Percentiles rank a stretch among this genome's conserved stretches.
These are phyloP conservation scores for Tachuris rubrigastra DNA, from an alignment of 2,113 vertebrate species.

Conservation along the genomic window DNA sequence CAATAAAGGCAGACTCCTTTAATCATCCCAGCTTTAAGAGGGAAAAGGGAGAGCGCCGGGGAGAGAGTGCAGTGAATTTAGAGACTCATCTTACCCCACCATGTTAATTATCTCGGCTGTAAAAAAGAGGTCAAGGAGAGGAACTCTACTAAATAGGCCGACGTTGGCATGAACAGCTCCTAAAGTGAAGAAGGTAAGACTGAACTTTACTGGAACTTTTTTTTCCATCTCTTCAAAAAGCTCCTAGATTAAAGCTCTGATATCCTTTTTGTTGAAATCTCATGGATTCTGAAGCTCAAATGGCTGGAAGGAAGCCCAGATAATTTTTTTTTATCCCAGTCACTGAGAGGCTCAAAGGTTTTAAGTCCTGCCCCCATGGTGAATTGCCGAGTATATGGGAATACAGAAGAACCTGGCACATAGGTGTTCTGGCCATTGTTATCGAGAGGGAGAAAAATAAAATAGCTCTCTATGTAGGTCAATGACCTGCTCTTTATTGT, in stretches of 20 bases:
- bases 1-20: conserved; percentile 42
- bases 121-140: conserved; percentile 68
- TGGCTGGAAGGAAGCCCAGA: conserved; percentile 77
- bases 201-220: conserved; percentile 78
- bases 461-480: conserved; percentile 79
- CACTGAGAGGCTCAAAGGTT: conserved; percentile 79
- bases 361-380: conserved; percentile 75
- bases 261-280: conserved; percentile 74
- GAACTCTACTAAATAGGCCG: conserved; percentile 73
- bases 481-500: conserved; percentile 75
- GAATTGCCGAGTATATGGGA: conserved; percentile 72
- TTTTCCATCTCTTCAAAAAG: conserved; percentile 77
- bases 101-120: conserved; percentile 71
- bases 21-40: conserved; percentile 38
- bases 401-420: conserved; percentile 66
- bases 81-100: conserved; percentile 71
- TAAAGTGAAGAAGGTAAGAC: conserved; percentile 66
- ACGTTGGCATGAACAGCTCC: conserved; percentile 65
- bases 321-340: conserved; percentile 78
- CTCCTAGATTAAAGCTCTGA: conserved; percentile 76
- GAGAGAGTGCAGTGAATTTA: conserved; percentile 71
- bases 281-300: conserved; percentile 78
- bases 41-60: conserved; percentile 37
- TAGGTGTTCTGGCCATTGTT: conserved; percentile 75
- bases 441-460: conserved; percentile 70